Evolutionary conservation across 1,140 invertebrate species (phyloP).

Genomic region (Halictus rubicundus): DNA sequence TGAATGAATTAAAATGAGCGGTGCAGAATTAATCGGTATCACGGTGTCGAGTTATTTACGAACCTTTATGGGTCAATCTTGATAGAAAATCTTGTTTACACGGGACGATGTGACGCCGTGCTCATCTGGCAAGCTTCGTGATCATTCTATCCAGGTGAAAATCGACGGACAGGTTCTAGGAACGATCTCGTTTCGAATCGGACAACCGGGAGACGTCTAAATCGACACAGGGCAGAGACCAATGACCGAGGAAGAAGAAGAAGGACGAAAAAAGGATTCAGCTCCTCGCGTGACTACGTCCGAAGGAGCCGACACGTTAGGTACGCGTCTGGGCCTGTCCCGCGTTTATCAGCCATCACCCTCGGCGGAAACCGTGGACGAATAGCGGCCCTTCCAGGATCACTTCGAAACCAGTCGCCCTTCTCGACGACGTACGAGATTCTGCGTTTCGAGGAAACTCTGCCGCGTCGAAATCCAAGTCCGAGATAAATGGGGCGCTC

Average conservation of each 20-base stretch:
- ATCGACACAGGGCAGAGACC: conserved; percentile 64
- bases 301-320: conserved; percentile 60
- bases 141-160: neutral
- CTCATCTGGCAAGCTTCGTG: no score
- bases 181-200: conserved; percentile 58
- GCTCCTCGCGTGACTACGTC: conserved; percentile 64
- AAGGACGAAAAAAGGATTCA: conserved; percentile 23
- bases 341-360: conserved; percentile 68
- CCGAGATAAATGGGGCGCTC: neutral
- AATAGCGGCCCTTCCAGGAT: conserved; percentile 34
- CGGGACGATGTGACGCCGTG: no score
- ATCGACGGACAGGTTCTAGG: neutral
- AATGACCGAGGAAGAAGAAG: conserved; percentile 39
- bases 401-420: neutral
- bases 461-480: neutral
- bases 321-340: conserved; percentile 58
- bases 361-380: conserved; percentile 60
- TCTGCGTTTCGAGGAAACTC: neutral
- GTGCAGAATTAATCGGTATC: no score
- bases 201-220: conserved; percentile 60
- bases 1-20: no score
- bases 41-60: no score
- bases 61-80: no score
- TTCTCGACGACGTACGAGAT: neutral
- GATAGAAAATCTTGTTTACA: no score